Evolutionary conservation across 2,888 invertebrate genomes (phyloP).

Genomic region (Cosmia pyralina): DNA sequence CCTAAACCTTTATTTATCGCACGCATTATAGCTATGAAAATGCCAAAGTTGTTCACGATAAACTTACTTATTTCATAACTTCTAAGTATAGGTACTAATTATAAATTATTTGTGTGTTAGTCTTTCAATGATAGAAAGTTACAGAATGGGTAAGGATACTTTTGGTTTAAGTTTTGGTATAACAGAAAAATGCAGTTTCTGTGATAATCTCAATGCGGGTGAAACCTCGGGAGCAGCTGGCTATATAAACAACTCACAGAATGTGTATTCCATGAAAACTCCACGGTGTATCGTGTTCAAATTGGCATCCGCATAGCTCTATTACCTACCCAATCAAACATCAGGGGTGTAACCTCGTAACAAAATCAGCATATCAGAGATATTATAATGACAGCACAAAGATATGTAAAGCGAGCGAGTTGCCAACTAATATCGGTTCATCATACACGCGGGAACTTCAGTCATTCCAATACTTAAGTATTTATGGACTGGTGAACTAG

Average conservation of each 20-base stretch:
- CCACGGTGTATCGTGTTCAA: not conserved
- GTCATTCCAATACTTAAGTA: constrained; percentile 42
- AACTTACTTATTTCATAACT: not conserved
- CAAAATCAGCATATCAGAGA: constrained; percentile 80
- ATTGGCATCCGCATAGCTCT: constrained; percentile 9
- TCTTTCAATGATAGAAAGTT: not conserved
- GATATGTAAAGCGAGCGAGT: constrained; percentile 79
- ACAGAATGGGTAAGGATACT: too few species aligned
- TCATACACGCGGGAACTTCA: constrained; percentile 84
- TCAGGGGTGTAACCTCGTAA: constrained; percentile 37
- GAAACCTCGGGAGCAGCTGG: not conserved
- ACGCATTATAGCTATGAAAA: not conserved
- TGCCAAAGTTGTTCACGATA: not conserved
- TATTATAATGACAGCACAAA: constrained; percentile 83
- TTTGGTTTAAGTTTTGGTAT: too few species aligned
- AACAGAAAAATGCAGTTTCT: not conserved
- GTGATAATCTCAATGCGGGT: not conserved
- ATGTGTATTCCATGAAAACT: constrained; percentile 3
- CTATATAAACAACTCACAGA: not conserved
- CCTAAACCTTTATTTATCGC: constrained; percentile 28
- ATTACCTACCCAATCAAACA: constrained; percentile 39
- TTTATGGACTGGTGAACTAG: constrained; percentile 24
- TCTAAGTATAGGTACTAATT: too few species aligned
- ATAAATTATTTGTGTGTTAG: not conserved
- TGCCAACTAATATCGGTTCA: constrained; percentile 83